phyloP scores from a whole-genome alignment of 2,888 invertebrate genomes.

The Parnassius mnemosyne region DNA sequence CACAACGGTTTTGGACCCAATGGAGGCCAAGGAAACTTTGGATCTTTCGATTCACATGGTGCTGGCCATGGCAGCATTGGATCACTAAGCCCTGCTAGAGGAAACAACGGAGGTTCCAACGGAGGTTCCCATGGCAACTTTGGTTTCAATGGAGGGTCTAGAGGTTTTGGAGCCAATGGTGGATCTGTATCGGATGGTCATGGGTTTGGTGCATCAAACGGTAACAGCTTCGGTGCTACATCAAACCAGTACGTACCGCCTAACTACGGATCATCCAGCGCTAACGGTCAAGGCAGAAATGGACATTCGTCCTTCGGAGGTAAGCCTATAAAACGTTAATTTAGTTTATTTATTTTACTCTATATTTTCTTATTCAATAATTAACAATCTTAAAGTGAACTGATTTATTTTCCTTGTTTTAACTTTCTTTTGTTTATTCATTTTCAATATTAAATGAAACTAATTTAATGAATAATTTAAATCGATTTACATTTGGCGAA shows the following conservation, averaged over 20 bases:
- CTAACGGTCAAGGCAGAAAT: constrained; percentile 31
- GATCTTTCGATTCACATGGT: constrained; percentile 20
- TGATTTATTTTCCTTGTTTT: too few relatives aligned
- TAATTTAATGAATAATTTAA: too few relatives aligned
- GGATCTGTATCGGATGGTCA: constrained; percentile 32
- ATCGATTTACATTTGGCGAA: too few relatives aligned
- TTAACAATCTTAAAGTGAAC: too few relatives aligned
- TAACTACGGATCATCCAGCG: constrained; percentile 49
- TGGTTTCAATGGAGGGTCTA: constrained; percentile 33
- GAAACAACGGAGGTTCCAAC: constrained; percentile 28
- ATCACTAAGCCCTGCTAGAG: constrained; percentile 24
- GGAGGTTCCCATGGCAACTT: constrained; percentile 28
- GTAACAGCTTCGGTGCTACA: constrained; percentile 44
- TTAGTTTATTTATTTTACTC: background rate
- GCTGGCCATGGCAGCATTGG: constrained; percentile 7
- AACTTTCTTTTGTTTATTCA: too few relatives aligned
- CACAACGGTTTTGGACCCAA: constrained; percentile 30
- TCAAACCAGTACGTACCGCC: constrained; percentile 71
- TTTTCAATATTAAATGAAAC: too few relatives aligned
- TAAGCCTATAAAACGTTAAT: constrained; percentile 14
- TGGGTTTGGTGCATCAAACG: constrained; percentile 30
- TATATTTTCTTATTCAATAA: too few relatives aligned
- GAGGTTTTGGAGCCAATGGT: constrained; percentile 35
- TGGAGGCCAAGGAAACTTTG: constrained; percentile 27
- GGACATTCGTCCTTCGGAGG: constrained; percentile 33